Conservation (phyloP, 2,797 vertebrate species). For the Ctenochaetus hawaiiensis region DNA sequence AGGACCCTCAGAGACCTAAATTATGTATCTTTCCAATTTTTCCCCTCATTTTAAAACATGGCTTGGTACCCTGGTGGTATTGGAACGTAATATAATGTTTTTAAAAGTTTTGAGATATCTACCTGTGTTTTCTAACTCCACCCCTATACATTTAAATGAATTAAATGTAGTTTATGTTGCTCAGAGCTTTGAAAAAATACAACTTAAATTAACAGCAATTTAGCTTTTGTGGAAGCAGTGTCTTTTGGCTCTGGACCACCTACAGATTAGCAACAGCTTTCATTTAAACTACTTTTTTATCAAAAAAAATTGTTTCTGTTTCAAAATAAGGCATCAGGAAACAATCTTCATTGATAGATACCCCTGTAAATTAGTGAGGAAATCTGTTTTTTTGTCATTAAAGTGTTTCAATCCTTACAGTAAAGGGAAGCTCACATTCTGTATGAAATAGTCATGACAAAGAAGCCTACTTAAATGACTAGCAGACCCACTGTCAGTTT, state of each 20-base stretch:
- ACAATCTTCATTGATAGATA: not conserved
- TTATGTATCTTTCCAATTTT: too few species aligned
- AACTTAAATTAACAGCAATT: not conserved
- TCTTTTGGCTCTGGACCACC: not conserved
- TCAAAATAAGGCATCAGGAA: not conserved
- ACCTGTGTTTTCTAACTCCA: too few species aligned
- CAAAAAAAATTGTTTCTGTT: not conserved
- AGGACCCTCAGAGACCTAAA: too few species aligned
- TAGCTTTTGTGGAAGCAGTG: not conserved
- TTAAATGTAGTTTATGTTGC: not conserved
- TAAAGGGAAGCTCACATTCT: slow-evolving; percentile 7
- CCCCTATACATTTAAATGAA: not conserved
- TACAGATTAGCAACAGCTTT: not conserved
- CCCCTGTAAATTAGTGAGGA: not conserved
- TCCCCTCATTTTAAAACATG: too few species aligned
- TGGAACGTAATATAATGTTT: too few species aligned
- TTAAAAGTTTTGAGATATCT: too few species aligned
- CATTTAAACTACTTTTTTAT: too few species aligned
- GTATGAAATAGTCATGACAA: slow-evolving; percentile 49
- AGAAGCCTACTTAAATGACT: not conserved
- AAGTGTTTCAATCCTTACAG: not conserved
- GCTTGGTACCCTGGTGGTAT: too few species aligned
- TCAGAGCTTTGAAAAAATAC: not conserved
- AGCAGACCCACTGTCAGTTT: slow-evolving; percentile 42
- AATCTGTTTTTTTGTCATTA: not conserved